Percentiles rank a stretch among this genome's conserved stretches.
phyloP scores from a whole-genome alignment of 2,113 vertebrate species.

The Perca schrenkii region DNA sequence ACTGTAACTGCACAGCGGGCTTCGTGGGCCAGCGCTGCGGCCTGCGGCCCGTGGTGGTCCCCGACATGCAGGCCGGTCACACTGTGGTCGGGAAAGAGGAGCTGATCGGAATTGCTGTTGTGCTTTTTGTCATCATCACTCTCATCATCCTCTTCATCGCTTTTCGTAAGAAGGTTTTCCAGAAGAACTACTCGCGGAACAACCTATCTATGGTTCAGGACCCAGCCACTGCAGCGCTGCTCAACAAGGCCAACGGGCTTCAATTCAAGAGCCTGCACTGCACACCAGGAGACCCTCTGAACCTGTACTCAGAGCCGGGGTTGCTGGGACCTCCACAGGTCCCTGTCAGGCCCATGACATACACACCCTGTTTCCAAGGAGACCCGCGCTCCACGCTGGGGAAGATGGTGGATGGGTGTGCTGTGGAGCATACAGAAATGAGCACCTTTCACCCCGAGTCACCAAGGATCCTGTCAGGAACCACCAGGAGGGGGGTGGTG shows the following conservation, averaged over 20 bases:
- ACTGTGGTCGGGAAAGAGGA: conserved; percentile 96
- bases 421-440: conserved; percentile 94
- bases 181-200: conserved; percentile 95
- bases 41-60: conserved; percentile 93
- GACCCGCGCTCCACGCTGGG: conserved; percentile 92
- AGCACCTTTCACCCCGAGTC: conserved; percentile 96
- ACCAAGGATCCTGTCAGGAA: conserved; percentile 88
- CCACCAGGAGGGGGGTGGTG: conserved; percentile 91
- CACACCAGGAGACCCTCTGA: conserved; percentile 88
- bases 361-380: conserved; percentile 95
- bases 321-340: conserved; percentile 90
- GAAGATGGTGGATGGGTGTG: conserved; percentile 90
- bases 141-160: conserved; percentile 92
- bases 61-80: conserved; percentile 96
- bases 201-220: conserved; percentile 95
- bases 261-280: conserved; percentile 91
- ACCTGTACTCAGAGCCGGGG: conserved; percentile 90
- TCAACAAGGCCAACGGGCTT: conserved; percentile 94
- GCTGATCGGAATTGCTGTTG: conserved; percentile 93
- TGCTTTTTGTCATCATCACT: conserved; percentile 92
- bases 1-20: conserved; percentile 95
- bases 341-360: conserved; percentile 95
- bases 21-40: conserved; percentile 93
- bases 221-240: conserved; percentile 93
- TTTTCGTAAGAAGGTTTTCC: conserved; percentile 97